Evolutionary conservation across 2,888 invertebrate genomes (phyloP).

Genomic region (Elysia crispata): DNA sequence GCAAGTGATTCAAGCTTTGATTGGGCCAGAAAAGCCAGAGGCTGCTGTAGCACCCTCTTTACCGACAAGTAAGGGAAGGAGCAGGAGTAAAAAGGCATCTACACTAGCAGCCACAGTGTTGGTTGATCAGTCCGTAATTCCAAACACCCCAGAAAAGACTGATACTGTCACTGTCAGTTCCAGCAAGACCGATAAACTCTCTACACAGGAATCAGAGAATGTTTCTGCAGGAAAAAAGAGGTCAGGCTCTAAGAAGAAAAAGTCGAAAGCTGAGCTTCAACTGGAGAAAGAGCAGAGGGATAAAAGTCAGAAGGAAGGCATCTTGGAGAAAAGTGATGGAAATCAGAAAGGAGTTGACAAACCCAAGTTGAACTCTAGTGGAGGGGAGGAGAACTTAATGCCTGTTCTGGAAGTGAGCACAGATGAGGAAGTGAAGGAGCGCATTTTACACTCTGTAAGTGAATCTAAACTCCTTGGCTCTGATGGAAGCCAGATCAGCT

Average conservation of each 20-base stretch:
- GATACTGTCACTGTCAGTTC: not conserved
- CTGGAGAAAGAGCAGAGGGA: slow-evolving; percentile 46
- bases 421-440: slow-evolving; percentile 46
- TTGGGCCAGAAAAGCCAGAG: slow-evolving; percentile 15
- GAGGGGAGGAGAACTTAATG: slow-evolving; percentile 38
- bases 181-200: too few species aligned
- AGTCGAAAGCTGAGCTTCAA: slow-evolving; percentile 46
- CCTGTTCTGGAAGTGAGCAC: slow-evolving; percentile 44
- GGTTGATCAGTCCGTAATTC: too few species aligned
- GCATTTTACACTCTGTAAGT: slow-evolving; percentile 45
- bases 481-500: slow-evolving; percentile 46
- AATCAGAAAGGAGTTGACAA: not conserved
- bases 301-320: not conserved
- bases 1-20: slow-evolving; percentile 18
- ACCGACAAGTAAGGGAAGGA: slow-evolving; percentile 29
- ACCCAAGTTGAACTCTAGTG: not conserved
- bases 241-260: slow-evolving; percentile 34
- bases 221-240: too few species aligned
- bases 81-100: slow-evolving; percentile 28
- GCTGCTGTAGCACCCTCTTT: too few species aligned
- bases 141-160: not conserved
- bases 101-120: not conserved
- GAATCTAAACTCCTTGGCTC: slow-evolving; percentile 46
- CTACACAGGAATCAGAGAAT: too few species aligned
- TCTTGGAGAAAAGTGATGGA: not conserved